Evolutionary conservation across 53 echinoderm and acorn worm species (phyloP).

Genomic region (Echinometra lucunter): DNA sequence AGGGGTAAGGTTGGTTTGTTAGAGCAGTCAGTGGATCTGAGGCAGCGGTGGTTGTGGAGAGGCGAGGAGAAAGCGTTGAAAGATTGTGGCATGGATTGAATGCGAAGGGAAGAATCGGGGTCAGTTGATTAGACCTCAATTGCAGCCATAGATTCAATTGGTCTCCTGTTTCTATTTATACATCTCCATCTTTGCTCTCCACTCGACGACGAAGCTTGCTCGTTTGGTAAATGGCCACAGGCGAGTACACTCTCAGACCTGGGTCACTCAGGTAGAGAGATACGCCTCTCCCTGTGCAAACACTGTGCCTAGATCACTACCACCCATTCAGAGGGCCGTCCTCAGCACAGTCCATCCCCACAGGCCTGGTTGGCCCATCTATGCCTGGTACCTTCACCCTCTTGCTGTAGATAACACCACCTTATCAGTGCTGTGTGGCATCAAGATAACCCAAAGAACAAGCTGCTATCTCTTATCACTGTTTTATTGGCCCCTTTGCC

Average conservation of each 20-base stretch:
- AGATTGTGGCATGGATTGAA: neutral
- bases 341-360: neutral
- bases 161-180: slow-evolving; percentile 48
- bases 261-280: slow-evolving; percentile 3
- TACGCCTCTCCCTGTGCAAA: slow-evolving; percentile 37
- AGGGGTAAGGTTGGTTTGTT: slow-evolving; percentile 8
- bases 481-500: slow-evolving; percentile 18
- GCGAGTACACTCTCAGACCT: neutral
- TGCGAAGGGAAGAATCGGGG: slow-evolving; percentile 15
- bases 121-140: slow-evolving; percentile 28
- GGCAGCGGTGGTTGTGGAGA: neutral
- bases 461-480: slow-evolving; percentile 18
- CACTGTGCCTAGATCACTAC: neutral
- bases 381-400: neutral
- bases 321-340: neutral
- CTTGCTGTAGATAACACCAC: neutral
- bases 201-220: neutral
- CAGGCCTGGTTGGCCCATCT: neutral
- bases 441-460: slow-evolving; percentile 16
- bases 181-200: slow-evolving; percentile 36
- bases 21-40: neutral
- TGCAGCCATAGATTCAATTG: slow-evolving; percentile 54
- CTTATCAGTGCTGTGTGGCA: neutral
- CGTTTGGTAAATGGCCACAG: slow-evolving; percentile 22
- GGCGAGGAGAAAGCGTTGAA: neutral